Evolutionary conservation across 2,888 invertebrate genomes (phyloP).

Genomic region (Lordiphosa andalusiaca): DNA sequence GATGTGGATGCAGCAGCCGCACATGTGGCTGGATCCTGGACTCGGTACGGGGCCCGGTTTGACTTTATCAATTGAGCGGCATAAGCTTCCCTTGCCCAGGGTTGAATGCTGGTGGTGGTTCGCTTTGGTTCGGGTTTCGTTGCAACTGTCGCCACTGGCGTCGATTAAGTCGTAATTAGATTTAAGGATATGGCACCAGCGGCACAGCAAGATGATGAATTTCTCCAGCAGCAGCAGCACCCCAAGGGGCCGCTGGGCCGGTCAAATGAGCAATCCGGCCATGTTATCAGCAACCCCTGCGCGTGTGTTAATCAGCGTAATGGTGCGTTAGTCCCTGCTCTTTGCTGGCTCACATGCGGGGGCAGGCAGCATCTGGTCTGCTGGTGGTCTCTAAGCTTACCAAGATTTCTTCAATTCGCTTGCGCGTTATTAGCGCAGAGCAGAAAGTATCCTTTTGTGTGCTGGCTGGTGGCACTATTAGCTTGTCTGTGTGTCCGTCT

Average conservation of each 20-base stretch:
- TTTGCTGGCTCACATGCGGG: constrained; percentile 42
- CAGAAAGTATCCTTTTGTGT: constrained; percentile 69
- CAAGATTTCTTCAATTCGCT: constrained; percentile 68
- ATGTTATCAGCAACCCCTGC: constrained; percentile 65
- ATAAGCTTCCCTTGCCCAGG: constrained; percentile 52
- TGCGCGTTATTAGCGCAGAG: constrained; percentile 67
- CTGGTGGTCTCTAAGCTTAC: constrained; percentile 63
- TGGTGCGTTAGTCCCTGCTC: constrained; percentile 64
- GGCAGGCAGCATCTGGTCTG: constrained; percentile 37
- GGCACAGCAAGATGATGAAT: constrained; percentile 77
- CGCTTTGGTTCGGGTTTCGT: constrained; percentile 36
- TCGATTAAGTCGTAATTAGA: constrained; percentile 81
- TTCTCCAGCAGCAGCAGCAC: constrained; percentile 54
- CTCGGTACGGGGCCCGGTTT: constrained; percentile 49
- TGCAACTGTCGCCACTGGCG: constrained; percentile 78
- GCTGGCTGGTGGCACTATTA: constrained; percentile 76
- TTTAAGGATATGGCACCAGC: constrained; percentile 80
- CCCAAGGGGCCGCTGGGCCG: constrained; percentile 56
- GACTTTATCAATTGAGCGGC: constrained; percentile 79
- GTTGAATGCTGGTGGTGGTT: constrained; percentile 53
- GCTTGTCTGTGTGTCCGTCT: constrained; percentile 52
- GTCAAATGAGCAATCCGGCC: constrained; percentile 74
- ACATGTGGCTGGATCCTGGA: constrained; percentile 46
- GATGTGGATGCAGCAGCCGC: constrained; percentile 27
- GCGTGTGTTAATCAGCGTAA: constrained; percentile 79